Conservation (phyloP, 2,113 vertebrate species). For the Triplophysa siluroides region DNA sequence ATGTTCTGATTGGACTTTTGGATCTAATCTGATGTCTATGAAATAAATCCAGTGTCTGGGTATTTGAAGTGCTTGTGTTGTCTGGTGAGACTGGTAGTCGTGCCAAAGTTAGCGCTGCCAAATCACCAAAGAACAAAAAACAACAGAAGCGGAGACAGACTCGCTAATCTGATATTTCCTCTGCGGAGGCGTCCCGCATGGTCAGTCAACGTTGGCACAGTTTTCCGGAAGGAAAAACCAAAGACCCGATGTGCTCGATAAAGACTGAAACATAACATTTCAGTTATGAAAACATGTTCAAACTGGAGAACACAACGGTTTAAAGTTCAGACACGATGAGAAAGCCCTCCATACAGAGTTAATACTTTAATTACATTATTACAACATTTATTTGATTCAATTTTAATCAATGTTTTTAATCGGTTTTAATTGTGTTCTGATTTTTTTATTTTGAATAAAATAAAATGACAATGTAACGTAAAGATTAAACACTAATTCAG, state of each 20-base stretch:
- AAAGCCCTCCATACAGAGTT: too few species aligned
- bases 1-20: conserved; percentile 11
- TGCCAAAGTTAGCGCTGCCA: conserved; percentile 16
- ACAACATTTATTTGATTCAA: too few species aligned
- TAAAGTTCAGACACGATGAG: too few species aligned
- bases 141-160: neutral
- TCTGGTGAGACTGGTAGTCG: neutral
- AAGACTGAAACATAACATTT: neutral
- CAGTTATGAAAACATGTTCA: neutral
- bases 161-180: conserved; percentile 39
- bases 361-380: too few species aligned
- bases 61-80: conserved; percentile 25
- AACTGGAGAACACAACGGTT: neutral
- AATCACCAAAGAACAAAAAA: neutral
- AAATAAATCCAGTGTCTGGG: conserved; percentile 16
- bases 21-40: conserved; percentile 28
- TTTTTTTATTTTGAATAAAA: too few species aligned
- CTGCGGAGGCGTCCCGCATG: neutral
- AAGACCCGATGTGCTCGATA: neutral
- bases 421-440: too few species aligned
- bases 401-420: too few species aligned
- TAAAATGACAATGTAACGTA: too few species aligned
- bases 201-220: conserved; percentile 16
- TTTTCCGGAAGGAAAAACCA: neutral
- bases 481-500: too few species aligned